Evolutionary conservation across 2,113 vertebrate species (phyloP).

Genomic region (Orycteropus afer): DNA sequence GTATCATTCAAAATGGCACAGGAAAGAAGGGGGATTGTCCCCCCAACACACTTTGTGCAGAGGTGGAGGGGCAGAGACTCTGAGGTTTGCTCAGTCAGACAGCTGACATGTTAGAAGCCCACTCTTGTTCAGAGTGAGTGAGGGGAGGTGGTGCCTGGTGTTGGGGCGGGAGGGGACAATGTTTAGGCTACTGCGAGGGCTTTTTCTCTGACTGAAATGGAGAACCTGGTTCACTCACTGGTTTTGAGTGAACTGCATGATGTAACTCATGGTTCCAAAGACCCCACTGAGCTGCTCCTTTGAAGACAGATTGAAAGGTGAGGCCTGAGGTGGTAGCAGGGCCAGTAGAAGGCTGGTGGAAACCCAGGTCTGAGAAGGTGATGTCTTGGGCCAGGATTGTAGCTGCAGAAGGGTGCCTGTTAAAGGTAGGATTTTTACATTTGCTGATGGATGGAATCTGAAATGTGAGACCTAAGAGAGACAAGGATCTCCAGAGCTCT

Average conservation of each 20-base stretch:
- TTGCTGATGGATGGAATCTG: no score
- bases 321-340: not conserved
- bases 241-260: not conserved
- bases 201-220: not conserved
- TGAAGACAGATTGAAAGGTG: no score
- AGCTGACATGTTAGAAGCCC: not conserved
- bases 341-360: not conserved
- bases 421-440: no score
- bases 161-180: not conserved
- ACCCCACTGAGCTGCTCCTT: not conserved
- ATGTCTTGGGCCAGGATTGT: no score
- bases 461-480: no score
- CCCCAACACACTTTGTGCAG: not conserved
- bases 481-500: no score
- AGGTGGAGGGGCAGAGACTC: not conserved
- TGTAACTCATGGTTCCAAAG: not conserved
- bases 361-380: no score
- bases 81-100: not conserved
- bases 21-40: fast-evolving
- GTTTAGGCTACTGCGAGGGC: not conserved
- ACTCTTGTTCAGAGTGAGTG: not conserved
- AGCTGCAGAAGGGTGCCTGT: no score
- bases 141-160: not conserved
- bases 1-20: not conserved
- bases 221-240: not conserved